A percentile compares a stretch with the other conserved stretches of the same genome.
Conservation (phyloP, 2,797 vertebrate species). For the Syngnathus rostellatus region DNA sequence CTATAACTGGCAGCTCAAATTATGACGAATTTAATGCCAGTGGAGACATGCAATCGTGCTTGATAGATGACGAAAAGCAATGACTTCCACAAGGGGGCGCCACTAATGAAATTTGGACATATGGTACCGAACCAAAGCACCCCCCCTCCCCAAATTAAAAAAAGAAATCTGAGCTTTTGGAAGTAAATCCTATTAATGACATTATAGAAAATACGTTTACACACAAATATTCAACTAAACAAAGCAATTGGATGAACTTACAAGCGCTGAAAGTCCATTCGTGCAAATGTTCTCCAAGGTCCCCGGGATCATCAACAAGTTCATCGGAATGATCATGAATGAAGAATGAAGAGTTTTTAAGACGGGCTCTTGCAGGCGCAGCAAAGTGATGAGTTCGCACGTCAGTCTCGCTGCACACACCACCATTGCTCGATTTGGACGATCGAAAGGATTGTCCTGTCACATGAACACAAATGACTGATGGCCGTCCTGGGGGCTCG, state of each 20-base stretch:
- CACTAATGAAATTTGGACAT: constrained; percentile 10
- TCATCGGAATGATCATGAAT: constrained; percentile 47
- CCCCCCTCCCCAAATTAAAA: constrained; percentile 7
- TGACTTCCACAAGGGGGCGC: constrained; percentile 60
- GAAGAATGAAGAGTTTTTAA: constrained; percentile 57
- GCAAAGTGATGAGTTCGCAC: constrained; percentile 65
- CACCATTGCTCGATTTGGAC: constrained; percentile 41
- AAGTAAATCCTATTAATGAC: neutral
- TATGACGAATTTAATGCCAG: constrained; percentile 13
- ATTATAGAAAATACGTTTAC: neutral
- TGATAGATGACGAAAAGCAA: constrained; percentile 12
- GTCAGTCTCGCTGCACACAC: constrained; percentile 60
- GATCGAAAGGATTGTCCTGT: constrained; percentile 46
- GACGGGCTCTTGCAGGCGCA: constrained; percentile 47
- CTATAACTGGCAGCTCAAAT: constrained; percentile 10
- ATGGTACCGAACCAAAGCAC: neutral
- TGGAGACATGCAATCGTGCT: constrained; percentile 20
- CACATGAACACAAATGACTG: constrained; percentile 61
- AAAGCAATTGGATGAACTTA: neutral
- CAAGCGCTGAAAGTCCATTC: constrained; percentile 13
- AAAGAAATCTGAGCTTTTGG: neutral
- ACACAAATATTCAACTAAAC: too few species aligned
- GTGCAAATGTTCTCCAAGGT: neutral
- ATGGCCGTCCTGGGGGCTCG: constrained; percentile 52
- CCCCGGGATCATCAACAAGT: constrained; percentile 71